A percentile compares a stretch with the other conserved stretches of the same genome.
These are phyloP conservation scores for Unio pictorum DNA, from an alignment of 2,888 invertebrate species.

Conservation along the genomic window DNA sequence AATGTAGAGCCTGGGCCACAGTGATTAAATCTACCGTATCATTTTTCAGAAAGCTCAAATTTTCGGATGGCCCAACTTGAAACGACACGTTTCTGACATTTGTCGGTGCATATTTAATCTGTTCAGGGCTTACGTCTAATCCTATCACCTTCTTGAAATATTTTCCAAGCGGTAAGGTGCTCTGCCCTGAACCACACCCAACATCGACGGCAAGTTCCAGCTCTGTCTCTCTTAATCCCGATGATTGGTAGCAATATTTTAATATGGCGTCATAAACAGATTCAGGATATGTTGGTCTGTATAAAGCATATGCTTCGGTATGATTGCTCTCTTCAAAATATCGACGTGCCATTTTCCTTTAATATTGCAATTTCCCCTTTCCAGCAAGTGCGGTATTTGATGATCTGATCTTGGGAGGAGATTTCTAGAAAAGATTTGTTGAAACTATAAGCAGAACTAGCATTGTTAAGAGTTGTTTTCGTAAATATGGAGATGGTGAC, in stretches of 20 bases:
- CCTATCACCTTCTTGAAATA: conserved; percentile 72
- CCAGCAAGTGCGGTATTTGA: too few species aligned
- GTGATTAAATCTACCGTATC: conserved; percentile 69
- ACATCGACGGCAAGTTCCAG: conserved; percentile 71
- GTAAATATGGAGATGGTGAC: too few species aligned
- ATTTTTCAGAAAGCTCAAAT: conserved; percentile 57
- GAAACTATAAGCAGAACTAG: too few species aligned
- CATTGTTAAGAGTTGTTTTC: too few species aligned
- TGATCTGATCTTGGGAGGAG: too few species aligned
- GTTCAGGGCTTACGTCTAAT: conserved; percentile 69
- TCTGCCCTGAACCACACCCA: conserved; percentile 75
- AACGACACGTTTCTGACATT: conserved; percentile 50
- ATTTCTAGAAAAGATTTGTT: too few species aligned
- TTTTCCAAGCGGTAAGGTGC: conserved; percentile 69
- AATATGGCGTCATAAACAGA: conserved; percentile 38
- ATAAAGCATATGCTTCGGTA: conserved; percentile 44
- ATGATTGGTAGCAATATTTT: conserved; percentile 33
- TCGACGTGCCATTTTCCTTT: conserved; percentile 29
- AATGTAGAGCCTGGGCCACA: conserved; percentile 72
- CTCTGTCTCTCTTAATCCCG: background rate
- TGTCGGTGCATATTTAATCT: background rate
- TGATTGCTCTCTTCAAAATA: conserved; percentile 47
- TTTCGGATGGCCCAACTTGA: conserved; percentile 69
- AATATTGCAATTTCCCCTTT: background rate
- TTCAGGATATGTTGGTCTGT: conserved; percentile 51